A percentile compares a stretch with the other conserved stretches of the same genome.
Evolutionary conservation across 1,140 invertebrate species (phyloP).

Genomic region (Dinoponera quadriceps): DNA sequence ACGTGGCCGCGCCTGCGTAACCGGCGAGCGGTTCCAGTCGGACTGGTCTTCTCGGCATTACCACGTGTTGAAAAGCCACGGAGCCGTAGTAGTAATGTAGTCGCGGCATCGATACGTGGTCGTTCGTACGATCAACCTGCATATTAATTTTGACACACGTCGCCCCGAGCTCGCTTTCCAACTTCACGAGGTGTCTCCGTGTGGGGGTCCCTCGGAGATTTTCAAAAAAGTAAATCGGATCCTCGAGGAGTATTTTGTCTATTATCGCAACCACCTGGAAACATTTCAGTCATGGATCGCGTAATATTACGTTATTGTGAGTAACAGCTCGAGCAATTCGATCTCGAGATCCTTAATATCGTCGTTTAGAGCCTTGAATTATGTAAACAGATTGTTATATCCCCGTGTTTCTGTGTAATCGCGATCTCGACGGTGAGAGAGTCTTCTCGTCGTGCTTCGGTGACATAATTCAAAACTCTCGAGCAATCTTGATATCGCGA

Average conservation of each 20-base stretch:
- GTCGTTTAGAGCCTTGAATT: not conserved
- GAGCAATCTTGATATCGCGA: not conserved
- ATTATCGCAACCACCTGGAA: conserved; percentile 6
- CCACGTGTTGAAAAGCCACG: conserved; percentile 68
- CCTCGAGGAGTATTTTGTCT: not conserved
- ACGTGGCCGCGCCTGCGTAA: conserved; percentile 50
- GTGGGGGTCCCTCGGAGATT: not conserved
- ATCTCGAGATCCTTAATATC: not conserved
- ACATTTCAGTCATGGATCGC: not conserved
- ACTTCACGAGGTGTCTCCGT: not conserved
- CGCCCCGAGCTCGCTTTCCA: not conserved
- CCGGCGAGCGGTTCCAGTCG: conserved; percentile 51
- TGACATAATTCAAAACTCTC: not conserved
- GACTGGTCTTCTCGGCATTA: conserved; percentile 45
- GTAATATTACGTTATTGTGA: not conserved
- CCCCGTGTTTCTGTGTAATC: not conserved
- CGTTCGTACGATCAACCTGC: not conserved
- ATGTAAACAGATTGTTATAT: not conserved
- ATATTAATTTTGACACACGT: conserved; percentile 1
- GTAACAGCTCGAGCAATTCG: not conserved
- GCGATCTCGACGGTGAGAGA: not conserved
- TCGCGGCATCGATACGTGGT: not conserved
- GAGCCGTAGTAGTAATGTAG: conserved; percentile 44
- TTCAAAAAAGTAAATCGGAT: conserved; percentile 4
- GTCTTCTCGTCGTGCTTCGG: not conserved